Evolutionary conservation across 2,888 invertebrate species (phyloP).

Genomic region (Trypoxylon attenuatum): DNA sequence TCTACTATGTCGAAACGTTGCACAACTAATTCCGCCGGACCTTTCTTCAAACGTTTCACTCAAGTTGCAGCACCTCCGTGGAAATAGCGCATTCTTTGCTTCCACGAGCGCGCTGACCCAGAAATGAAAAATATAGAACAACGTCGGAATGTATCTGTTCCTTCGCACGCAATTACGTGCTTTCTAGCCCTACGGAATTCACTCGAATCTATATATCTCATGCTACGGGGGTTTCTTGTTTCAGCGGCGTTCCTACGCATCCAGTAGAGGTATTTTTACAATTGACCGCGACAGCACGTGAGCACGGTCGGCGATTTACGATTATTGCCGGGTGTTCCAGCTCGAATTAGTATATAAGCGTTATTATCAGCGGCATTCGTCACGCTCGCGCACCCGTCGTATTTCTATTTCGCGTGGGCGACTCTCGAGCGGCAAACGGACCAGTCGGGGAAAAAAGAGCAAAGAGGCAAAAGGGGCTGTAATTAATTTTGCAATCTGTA

Average conservation of each 20-base stretch:
- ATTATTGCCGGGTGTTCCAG: slow-evolving; percentile 25
- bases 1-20: slow-evolving; percentile 13
- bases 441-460: background rate
- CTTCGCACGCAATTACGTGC: slow-evolving; percentile 14
- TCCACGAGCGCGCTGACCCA: background rate
- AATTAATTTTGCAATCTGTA: slow-evolving; percentile 3
- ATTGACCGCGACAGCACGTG: slow-evolving; percentile 21
- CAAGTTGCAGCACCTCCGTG: background rate
- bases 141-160: background rate
- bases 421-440: too few relatives aligned
- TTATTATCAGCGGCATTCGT: slow-evolving; percentile 43
- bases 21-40: background rate
- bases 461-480: background rate
- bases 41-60: too few relatives aligned
- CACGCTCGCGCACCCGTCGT: slow-evolving; percentile 29
- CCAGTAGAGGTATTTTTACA: slow-evolving; percentile 23
- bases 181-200: slow-evolving; percentile 9
- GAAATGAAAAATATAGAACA: slow-evolving; percentile 1
- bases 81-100: background rate
- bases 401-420: slow-evolving; percentile 41
- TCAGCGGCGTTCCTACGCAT: slow-evolving; percentile 18
- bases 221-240: slow-evolving; percentile 15
- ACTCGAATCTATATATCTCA: slow-evolving; percentile 17
- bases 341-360: slow-evolving; percentile 43
- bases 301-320: slow-evolving; percentile 32